Base-by-base conservation (phyloP, 2,888 invertebrate genomes). In the Heliconius cydno region DNA sequence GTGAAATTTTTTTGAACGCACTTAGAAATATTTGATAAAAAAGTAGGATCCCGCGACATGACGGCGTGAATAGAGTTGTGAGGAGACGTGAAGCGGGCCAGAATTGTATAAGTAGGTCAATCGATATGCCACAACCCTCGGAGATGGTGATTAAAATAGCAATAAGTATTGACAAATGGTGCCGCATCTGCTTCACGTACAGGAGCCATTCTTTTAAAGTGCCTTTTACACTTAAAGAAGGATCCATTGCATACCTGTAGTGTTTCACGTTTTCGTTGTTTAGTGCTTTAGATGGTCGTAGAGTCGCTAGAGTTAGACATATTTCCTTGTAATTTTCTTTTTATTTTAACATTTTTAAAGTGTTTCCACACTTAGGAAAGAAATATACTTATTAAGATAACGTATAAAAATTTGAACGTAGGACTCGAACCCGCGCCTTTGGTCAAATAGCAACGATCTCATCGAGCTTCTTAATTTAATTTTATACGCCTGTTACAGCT, bases 81-180 rank as follows among this genome's bases (percentile, higher is more conserved):
- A 67, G 66, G 75, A 78, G 57, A 73, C 73, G 34, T 73, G 57
- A 79, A 74, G 74, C 46, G 41, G 57, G 75, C 72, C 71, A 75
- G 75, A 76, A 70, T 66, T 30, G 63, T 68, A 81, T 85, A 92
- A 89, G 88, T 92, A 90, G 92, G 92, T 91, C 92, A 90, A 92
- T 92, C 91, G 88, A 92, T 92, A 90, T 83, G 80, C 83, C 84
- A 88, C 86, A 87, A 86, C 85, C 84, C 84, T 82, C 52, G 81
- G 85, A 84, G 84, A 77, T 77, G 66, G 63, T 74, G 77, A 77
- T 77, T 78, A 78, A 78, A 78, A 80, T 67, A 76, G 76, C 79
- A 79, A 79, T 76, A 76, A 79, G 76, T 79, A 76, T 79, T 79
- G 76, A 66, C 57, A 79, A 76, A 71, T 67, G 46, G 52, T 65